Percentiles rank a stretch among this genome's conserved stretches.
phyloP scores from a whole-genome alignment of 2,113 vertebrate species.

The Symphodus melops region DNA sequence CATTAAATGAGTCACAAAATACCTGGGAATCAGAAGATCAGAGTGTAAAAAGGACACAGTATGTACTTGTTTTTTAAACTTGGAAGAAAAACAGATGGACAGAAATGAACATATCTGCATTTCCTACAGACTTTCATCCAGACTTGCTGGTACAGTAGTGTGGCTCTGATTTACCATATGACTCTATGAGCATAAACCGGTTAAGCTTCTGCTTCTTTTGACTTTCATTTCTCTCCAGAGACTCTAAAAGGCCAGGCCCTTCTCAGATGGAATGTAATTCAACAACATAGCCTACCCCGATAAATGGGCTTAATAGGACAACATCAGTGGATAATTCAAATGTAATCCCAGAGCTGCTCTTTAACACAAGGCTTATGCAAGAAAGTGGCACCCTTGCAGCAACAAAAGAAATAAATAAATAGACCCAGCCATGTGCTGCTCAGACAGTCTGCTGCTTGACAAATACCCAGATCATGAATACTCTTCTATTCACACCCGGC shows the following conservation, averaged over 20 bases:
- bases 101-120: conserved; percentile 14
- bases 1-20: conserved; percentile 98
- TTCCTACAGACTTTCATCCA: background rate
- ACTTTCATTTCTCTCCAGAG: conserved; percentile 31
- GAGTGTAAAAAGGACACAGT: conserved; percentile 6
- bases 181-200: conserved; percentile 38
- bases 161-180: conserved; percentile 39
- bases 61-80: background rate
- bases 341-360: conserved; percentile 53
- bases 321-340: conserved; percentile 53
- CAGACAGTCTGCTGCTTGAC: conserved; percentile 36
- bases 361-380: conserved; percentile 39
- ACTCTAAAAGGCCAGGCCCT: conserved; percentile 40
- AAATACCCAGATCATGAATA: conserved; percentile 58
- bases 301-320: conserved; percentile 51
- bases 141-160: conserved; percentile 8
- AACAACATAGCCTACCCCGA: conserved; percentile 42
- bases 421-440: conserved; percentile 45
- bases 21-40: conserved; percentile 82
- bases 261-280: conserved; percentile 58
- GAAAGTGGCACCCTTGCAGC: conserved; percentile 17
- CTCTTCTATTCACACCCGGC: conserved; percentile 51
- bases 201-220: conserved; percentile 42
- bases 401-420: conserved; percentile 23
- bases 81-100: conserved; percentile 5